These are phyloP conservation scores for Naso thynnoides DNA, from an alignment of 2,797 vertebrate genomes.

Conservation along the genomic window DNA sequence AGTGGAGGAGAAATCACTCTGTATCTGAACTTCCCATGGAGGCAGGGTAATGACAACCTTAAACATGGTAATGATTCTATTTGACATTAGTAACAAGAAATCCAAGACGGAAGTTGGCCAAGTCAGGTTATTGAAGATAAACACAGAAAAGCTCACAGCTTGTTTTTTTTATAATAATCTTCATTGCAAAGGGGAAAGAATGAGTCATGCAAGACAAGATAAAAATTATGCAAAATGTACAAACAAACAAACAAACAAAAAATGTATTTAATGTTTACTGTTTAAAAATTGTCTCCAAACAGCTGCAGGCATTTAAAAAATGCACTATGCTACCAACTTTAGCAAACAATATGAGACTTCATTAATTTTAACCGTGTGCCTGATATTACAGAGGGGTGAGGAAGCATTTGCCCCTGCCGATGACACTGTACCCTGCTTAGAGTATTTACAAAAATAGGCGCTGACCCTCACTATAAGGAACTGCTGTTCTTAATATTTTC, in stretches of 20 bases:
- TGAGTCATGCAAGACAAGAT: neutral
- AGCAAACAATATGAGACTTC: conserved; percentile 72
- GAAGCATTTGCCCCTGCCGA: conserved; percentile 61
- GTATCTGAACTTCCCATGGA: neutral
- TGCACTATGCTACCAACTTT: conserved; percentile 46
- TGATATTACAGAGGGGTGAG: conserved; percentile 57
- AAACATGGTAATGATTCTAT: conserved; percentile 17
- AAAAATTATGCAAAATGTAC: neutral
- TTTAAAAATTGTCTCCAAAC: neutral
- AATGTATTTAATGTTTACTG: neutral
- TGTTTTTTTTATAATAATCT: neutral
- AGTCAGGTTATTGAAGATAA: conserved; percentile 10
- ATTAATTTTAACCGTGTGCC: conserved; percentile 75
- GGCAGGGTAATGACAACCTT: conserved; percentile 58
- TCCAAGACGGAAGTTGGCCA: neutral
- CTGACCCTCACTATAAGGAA: conserved; percentile 57
- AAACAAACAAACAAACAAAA: conserved; percentile 9
- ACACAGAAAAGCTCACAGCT: neutral
- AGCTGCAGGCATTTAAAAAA: conserved; percentile 1
- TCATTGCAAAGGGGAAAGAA: neutral
- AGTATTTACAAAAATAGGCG: conserved; percentile 70
- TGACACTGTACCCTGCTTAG: conserved; percentile 63
- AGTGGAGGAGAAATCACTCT: neutral
- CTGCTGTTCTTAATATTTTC: conserved; percentile 64
- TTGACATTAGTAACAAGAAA: conserved; percentile 14